Percentiles rank a stretch among this genome's conserved stretches.
phyloP scores from a whole-genome alignment of 2,113 vertebrate species.

The Colaptes auratus region DNA sequence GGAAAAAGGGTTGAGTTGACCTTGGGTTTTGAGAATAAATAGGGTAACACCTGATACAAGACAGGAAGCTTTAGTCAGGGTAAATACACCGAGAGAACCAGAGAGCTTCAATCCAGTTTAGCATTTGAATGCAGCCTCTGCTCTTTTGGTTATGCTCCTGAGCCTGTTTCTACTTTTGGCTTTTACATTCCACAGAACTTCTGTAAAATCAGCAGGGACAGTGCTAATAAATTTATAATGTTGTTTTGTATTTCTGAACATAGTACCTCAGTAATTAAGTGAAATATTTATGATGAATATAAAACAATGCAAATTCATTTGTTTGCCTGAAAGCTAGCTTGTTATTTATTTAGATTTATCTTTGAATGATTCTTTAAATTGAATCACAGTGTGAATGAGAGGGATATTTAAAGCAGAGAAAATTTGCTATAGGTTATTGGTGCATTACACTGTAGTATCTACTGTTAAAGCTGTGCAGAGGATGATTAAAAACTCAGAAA shows the following conservation, averaged over 20 bases:
- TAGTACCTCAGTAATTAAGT: slow-evolving; percentile 85
- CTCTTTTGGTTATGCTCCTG: slow-evolving; percentile 57
- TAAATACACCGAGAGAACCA: slow-evolving; percentile 29
- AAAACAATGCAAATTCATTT: slow-evolving; percentile 87
- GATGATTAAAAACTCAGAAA: background rate
- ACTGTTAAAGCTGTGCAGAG: slow-evolving; percentile 15
- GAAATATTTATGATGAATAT: slow-evolving; percentile 88
- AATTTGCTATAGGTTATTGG: slow-evolving; percentile 1
- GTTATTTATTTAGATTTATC: slow-evolving; percentile 84
- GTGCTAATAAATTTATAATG: slow-evolving; percentile 85
- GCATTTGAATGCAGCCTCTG: slow-evolving; percentile 49
- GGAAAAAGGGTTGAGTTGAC: slow-evolving; percentile 42
- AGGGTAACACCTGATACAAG: slow-evolving; percentile 55
- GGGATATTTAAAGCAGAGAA: slow-evolving; percentile 67
- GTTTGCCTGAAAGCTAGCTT: slow-evolving; percentile 83
- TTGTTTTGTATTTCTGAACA: slow-evolving; percentile 83
- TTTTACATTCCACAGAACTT: slow-evolving; percentile 75
- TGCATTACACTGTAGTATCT: slow-evolving; percentile 9
- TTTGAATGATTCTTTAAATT: slow-evolving; percentile 77
- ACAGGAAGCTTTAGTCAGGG: slow-evolving; percentile 37
- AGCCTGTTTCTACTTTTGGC: slow-evolving; percentile 74
- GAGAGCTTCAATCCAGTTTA: slow-evolving; percentile 42
- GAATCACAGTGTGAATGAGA: slow-evolving; percentile 63
- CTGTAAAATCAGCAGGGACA: slow-evolving; percentile 79
- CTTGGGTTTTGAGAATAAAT: slow-evolving; percentile 68